Conservation (phyloP, 2,113 vertebrate species). For the Spilogale gracilis region DNA sequence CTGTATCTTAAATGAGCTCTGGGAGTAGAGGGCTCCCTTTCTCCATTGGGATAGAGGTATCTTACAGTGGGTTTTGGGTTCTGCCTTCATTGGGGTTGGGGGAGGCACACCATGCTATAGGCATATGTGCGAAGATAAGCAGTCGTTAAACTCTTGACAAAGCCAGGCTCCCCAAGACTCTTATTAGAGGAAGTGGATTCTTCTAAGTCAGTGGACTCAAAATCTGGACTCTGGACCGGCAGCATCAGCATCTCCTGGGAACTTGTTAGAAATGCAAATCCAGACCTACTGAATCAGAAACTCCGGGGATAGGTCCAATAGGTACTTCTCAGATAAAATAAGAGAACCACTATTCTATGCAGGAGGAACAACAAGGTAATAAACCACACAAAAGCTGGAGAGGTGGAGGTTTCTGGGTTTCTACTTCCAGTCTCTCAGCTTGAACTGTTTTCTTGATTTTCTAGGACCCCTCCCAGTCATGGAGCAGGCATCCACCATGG, state of each 20-base stretch:
- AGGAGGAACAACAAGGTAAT: not conserved
- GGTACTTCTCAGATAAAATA: not conserved
- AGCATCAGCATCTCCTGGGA: not conserved
- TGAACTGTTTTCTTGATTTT: not conserved
- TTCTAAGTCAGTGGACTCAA: not conserved
- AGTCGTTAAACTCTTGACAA: not conserved
- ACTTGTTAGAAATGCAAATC: slow-evolving; percentile 5
- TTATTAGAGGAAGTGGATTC: slow-evolving; percentile 24
- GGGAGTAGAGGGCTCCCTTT: not conserved
- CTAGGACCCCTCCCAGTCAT: slow-evolving; percentile 46
- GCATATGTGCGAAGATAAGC: not conserved
- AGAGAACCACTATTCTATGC: not conserved
- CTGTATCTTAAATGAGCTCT: not conserved
- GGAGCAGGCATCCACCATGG: slow-evolving; percentile 75
- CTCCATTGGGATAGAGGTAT: not conserved
- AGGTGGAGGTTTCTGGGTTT: not conserved
- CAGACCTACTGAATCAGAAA: not conserved
- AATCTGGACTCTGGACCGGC: not conserved
- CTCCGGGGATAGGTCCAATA: not conserved
- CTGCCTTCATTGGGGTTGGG: not conserved
- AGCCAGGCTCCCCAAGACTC: not conserved
- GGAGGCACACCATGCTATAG: not conserved
- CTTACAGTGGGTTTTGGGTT: not conserved
- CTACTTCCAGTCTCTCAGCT: not conserved
- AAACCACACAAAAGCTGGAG: not conserved